Evolutionary conservation across 2,797 vertebrate species (phyloP).

Genomic region (Delichon dasypus): DNA sequence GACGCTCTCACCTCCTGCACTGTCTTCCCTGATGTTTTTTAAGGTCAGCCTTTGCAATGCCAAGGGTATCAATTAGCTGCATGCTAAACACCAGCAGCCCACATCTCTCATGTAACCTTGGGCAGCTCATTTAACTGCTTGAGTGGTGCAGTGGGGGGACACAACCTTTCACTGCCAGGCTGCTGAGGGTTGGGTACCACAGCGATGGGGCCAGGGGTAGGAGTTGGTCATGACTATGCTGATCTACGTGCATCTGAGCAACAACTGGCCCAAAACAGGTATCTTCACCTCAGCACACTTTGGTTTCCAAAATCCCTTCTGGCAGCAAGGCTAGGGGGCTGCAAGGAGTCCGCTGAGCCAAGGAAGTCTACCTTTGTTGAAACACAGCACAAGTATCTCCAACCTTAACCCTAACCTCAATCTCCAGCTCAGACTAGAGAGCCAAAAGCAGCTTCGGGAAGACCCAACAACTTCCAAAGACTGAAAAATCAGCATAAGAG

Average conservation of each 20-base stretch:
- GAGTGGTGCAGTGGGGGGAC: background rate
- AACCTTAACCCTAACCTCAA: background rate
- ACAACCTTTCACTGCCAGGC: background rate
- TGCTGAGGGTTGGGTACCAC: background rate
- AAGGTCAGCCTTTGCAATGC: background rate
- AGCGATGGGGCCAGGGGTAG: rapidly evolving
- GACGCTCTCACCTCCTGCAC: background rate
- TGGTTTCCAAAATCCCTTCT: background rate
- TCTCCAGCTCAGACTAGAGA: background rate
- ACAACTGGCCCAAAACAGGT: background rate
- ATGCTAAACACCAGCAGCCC: background rate
- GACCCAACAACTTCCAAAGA: background rate
- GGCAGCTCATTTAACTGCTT: background rate
- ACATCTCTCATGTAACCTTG: background rate
- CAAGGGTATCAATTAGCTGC: background rate
- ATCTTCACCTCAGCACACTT: background rate
- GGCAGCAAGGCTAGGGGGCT: background rate
- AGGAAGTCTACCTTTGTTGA: background rate
- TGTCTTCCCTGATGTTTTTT: background rate
- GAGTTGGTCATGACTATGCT: background rate
- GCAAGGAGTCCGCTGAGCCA: rapidly evolving
- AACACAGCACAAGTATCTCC: background rate
- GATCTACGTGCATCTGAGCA: background rate
- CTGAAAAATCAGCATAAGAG: background rate
- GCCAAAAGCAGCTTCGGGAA: background rate